phyloP scores from a whole-genome alignment of 2,797 vertebrate species.

The Xiphorhynchus erythropygius region DNA sequence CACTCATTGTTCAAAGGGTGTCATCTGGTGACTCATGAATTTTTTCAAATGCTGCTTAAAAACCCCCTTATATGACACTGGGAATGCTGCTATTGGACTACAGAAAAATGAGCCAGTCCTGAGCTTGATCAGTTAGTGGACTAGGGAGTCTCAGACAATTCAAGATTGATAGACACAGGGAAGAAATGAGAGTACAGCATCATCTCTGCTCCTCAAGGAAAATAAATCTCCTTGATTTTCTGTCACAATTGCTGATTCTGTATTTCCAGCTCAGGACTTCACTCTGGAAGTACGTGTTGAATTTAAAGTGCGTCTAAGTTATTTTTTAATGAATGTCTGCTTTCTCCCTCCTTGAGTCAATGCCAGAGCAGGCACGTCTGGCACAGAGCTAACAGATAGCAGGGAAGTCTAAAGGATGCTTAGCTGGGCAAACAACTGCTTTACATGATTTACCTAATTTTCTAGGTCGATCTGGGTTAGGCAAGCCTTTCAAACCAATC shows the following conservation, averaged over 20 bases:
- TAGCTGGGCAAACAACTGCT: background rate
- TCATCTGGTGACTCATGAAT: slow-evolving; percentile 39
- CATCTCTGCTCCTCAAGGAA: slow-evolving; percentile 11
- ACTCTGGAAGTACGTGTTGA: slow-evolving; percentile 21
- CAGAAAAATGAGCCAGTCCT: slow-evolving; percentile 13
- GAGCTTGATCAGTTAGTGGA: background rate
- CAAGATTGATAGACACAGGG: slow-evolving; percentile 33
- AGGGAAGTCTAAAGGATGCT: background rate
- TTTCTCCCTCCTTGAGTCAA: slow-evolving; percentile 24
- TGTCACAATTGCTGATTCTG: slow-evolving; percentile 53
- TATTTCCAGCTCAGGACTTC: slow-evolving; percentile 45
- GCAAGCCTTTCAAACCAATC: background rate
- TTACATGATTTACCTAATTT: slow-evolving; percentile 7
- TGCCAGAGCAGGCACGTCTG: background rate
- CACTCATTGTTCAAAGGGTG: slow-evolving; percentile 33
- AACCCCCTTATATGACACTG: background rate
- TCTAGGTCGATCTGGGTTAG: background rate
- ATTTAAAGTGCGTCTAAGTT: slow-evolving; percentile 55
- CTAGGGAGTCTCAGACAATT: slow-evolving; percentile 17
- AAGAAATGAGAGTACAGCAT: slow-evolving; percentile 22
- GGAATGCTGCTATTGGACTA: background rate
- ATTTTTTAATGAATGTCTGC: slow-evolving; percentile 63
- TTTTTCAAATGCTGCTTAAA: slow-evolving; percentile 35
- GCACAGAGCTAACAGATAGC: background rate
- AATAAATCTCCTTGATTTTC: slow-evolving; percentile 65